These are phyloP conservation scores for Rhagoletis zephyria DNA, from an alignment of 1,140 invertebrate species.

Conservation along the genomic window DNA sequence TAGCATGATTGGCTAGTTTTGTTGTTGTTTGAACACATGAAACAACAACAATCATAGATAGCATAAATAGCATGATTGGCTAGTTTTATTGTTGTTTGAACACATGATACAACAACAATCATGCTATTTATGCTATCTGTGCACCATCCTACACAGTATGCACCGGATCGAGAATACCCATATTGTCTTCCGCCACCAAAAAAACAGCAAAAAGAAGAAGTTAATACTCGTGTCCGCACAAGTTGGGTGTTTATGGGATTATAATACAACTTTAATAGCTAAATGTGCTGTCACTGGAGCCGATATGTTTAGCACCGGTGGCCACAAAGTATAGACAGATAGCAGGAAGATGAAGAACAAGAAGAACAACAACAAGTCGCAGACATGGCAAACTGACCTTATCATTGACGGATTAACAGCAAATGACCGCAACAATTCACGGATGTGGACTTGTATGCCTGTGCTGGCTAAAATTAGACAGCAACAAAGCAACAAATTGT, in stretches of 20 bases:
- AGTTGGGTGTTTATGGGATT: conserved; percentile 42
- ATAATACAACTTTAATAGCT: conserved; percentile 53
- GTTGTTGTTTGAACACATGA: too few relatives aligned
- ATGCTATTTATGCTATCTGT: too few relatives aligned
- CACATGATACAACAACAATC: too few relatives aligned
- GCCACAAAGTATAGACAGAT: conserved; percentile 24
- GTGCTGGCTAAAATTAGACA: background rate
- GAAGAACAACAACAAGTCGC: conserved; percentile 27
- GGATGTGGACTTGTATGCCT: background rate
- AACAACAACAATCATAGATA: too few relatives aligned
- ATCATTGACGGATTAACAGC: conserved; percentile 51
- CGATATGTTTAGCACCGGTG: conserved; percentile 25
- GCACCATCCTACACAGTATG: background rate
- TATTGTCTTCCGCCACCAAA: background rate
- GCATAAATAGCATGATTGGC: too few relatives aligned
- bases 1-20: too few relatives aligned
- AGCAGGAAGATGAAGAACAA: too few relatives aligned
- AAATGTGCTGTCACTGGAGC: background rate
- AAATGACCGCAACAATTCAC: conserved; percentile 34
- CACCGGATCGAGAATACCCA: background rate
- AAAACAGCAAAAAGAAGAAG: background rate
- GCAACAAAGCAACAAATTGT: conserved; percentile 3
- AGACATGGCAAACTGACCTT: conserved; percentile 7
- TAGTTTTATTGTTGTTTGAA: too few relatives aligned
- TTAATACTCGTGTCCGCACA: conserved; percentile 10